These are phyloP conservation scores for Scotopteryx bipunctaria DNA, from an alignment of 2,888 invertebrate species.

Conservation along the genomic window DNA sequence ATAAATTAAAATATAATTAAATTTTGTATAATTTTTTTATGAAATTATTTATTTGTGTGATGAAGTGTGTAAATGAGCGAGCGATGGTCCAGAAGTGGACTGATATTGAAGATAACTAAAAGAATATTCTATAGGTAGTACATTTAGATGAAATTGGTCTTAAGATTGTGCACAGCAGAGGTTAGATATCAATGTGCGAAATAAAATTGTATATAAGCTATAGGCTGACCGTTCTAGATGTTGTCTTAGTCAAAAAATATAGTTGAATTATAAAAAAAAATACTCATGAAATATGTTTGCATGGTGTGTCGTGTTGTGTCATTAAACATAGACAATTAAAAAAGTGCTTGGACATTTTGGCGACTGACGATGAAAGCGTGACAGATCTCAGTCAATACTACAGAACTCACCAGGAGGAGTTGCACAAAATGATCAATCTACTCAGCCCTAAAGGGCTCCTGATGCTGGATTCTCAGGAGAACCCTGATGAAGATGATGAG, in stretches of 20 bases:
- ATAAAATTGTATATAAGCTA: constrained; percentile 23
- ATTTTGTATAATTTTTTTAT: no score
- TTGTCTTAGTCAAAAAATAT: constrained; percentile 10
- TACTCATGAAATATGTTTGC: constrained; percentile 74
- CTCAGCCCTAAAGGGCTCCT: constrained; percentile 68
- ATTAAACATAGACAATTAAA: constrained; percentile 71
- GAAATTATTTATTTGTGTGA: no score
- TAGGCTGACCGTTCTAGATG: constrained; percentile 34
- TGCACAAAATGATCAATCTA: constrained; percentile 65
- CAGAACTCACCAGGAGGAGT: constrained; percentile 69
- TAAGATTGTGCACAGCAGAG: no score
- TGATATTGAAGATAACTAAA: no score
- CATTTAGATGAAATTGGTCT: no score
- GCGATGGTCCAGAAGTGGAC: no score
- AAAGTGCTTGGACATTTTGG: constrained; percentile 85
- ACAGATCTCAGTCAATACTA: constrained; percentile 71
- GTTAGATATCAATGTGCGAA: not conserved
- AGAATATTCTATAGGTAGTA: no score
- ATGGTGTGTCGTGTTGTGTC: constrained; percentile 73
- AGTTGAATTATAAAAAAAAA: constrained; percentile 41
- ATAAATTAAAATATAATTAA: no score
- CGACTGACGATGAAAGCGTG: constrained; percentile 72
- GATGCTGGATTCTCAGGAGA: constrained; percentile 66
- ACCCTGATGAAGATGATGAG: constrained; percentile 69
- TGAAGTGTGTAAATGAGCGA: no score